Conservation (phyloP, 2,888 invertebrate genomes). For the Drosophila subquinaria region DNA sequence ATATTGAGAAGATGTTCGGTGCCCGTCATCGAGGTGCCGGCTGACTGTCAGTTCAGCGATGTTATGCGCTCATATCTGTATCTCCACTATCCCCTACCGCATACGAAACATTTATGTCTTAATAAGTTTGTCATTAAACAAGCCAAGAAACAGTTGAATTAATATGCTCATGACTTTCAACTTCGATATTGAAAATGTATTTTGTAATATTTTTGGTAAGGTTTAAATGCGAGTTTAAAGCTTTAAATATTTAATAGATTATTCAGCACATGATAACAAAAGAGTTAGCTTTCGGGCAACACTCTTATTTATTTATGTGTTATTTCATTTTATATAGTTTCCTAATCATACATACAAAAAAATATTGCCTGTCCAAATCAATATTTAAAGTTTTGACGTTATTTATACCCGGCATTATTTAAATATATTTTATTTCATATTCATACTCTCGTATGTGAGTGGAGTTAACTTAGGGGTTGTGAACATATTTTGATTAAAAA, state of each 20-base stretch:
- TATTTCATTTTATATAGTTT: not conserved
- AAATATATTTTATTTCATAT: not conserved
- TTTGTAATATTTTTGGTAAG: not conserved
- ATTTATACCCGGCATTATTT: conserved; percentile 1
- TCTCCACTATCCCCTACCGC: not conserved
- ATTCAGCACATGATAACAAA: not conserved
- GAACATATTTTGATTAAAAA: conserved; percentile 68
- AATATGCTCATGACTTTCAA: conserved; percentile 28
- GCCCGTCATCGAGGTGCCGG: conserved; percentile 53
- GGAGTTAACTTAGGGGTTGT: conserved; percentile 36
- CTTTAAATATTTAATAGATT: not conserved
- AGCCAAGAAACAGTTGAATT: conserved; percentile 28
- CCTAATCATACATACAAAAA: not conserved
- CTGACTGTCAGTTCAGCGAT: conserved; percentile 44
- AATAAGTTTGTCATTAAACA: conserved; percentile 70
- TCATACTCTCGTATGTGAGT: not conserved
- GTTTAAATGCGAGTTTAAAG: not conserved
- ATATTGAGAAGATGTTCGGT: conserved; percentile 70
- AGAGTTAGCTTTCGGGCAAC: not conserved
- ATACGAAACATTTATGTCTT: conserved; percentile 71
- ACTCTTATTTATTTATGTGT: not conserved
- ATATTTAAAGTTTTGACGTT: conserved; percentile 12
- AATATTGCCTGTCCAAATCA: conserved; percentile 10
- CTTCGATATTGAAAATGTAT: not conserved
- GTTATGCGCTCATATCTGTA: conserved; percentile 32